These are phyloP conservation scores for Marisa cornuarietis DNA, from an alignment of 1,140 invertebrate species.

Conservation along the genomic window DNA sequence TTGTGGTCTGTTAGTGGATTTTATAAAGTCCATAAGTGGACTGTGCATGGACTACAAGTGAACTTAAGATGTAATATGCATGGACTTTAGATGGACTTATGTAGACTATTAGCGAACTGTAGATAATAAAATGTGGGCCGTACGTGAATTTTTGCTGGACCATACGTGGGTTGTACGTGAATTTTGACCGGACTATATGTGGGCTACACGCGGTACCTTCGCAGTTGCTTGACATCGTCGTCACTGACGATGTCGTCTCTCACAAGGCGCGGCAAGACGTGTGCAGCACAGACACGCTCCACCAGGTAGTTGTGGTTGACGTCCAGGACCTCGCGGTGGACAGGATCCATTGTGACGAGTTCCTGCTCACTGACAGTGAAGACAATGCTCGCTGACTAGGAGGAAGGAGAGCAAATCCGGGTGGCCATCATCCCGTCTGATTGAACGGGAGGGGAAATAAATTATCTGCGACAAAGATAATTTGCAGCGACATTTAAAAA, in stretches of 20 bases:
- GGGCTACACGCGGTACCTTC: not conserved
- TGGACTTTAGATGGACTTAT: no score
- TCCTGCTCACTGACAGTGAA: not conserved
- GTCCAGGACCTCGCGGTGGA: conserved; percentile 12
- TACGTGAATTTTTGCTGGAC: no score
- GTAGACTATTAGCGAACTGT: no score
- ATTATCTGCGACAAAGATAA: not conserved
- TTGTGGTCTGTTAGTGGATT: no score
- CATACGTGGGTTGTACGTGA: no score
- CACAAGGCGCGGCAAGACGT: conserved; percentile 4
- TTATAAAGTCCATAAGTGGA: no score
- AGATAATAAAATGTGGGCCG: no score
- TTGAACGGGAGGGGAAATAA: not conserved
- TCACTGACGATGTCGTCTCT: conserved; percentile 2
- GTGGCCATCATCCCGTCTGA: not conserved
- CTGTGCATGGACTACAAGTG: no score
- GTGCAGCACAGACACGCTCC: conserved; percentile 3
- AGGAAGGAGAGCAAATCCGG: not conserved
- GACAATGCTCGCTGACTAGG: no score
- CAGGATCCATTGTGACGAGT: not conserved
- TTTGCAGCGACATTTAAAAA: not conserved
- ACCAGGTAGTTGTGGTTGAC: not conserved
- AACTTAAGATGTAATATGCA: no score
- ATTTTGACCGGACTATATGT: no score
- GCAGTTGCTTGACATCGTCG: conserved; percentile 7